Percentiles rank a stretch among this genome's conserved stretches.
These are phyloP conservation scores for Rhinopomastus cyanomelas DNA, from an alignment of 2,113 vertebrate species.

Conservation along the genomic window DNA sequence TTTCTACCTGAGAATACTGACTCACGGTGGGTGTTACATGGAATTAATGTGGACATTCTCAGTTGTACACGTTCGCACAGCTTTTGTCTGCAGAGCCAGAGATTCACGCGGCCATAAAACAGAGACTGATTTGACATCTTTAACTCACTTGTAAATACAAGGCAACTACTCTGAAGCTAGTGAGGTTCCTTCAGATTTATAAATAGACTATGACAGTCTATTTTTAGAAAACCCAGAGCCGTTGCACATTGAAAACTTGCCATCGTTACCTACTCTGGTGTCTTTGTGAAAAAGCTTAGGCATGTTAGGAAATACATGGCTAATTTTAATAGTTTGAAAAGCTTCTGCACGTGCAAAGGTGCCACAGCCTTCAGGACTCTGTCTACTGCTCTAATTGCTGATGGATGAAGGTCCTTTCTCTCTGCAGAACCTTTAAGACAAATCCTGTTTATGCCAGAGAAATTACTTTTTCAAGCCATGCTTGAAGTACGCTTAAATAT, in stretches of 20 bases:
- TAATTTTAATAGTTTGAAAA: neutral
- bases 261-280: neutral
- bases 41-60: neutral
- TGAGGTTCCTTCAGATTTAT: neutral
- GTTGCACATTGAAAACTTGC: neutral
- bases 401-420: neutral
- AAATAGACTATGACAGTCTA: neutral
- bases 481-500: neutral
- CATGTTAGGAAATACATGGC: neutral
- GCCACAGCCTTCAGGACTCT: neutral
- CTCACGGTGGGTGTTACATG: neutral
- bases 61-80: neutral
- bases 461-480: neutral
- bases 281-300: neutral
- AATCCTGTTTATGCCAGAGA: neutral
- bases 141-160: neutral
- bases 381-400: neutral
- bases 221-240: slow-evolving; percentile 2
- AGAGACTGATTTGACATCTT: neutral
- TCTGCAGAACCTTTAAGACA: neutral
- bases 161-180: neutral
- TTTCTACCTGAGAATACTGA: slow-evolving; percentile 3
- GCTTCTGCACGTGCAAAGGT: neutral
- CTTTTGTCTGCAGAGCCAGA: neutral
- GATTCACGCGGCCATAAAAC: neutral